Evolutionary conservation across 2,113 vertebrate species (phyloP), one percentile per base, ranked within the genome.

Genomic region (Rissa tridactyla): DNA sequence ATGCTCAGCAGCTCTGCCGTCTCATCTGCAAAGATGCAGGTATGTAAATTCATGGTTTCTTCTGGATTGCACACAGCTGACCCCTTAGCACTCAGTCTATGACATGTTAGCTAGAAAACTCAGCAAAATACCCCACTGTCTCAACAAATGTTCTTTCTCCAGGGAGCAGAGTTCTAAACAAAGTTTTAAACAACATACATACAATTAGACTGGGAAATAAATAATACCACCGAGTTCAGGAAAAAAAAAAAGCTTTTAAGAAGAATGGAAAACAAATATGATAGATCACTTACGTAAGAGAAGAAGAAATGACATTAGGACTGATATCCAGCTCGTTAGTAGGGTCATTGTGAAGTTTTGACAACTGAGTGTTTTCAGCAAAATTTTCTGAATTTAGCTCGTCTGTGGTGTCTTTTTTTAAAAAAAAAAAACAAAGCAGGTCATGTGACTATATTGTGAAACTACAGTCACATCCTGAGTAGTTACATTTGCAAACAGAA

Each of bases 381-480:
- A 44, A 22, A 14, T 79, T 76, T 85, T 62, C 68, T 79, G 40
- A 64, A 52, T 82, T 94, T 57, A 52, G 54, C 3, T 85, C 25
- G 57, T 89, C 55, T 73, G 17, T 29, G 19, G 38, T 36, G 40
- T 36, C 44, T 76, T 75, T 16, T 46, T 12, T 16, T 40, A 5
- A 52, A 54, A 32, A n/a, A 32, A n/a, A 55, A 52, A 16, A 15
- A 0, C 10, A 18, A 38, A 47, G 3, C 3, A 15, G 25, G 18
- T 90, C 96, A 97, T 7, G 3, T 97, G 97, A 38, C 19, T 52
- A 1, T 75, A 40, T 11, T 55, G 42, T 75, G 91, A 70, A 95
- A 55, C 42, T 80, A 8, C n/a, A 40, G 84, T 69, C 91, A 91
- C 78, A 95, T 97, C 96, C 95, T 96, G 97, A 66, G 29, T 36